Evolutionary conservation across 2,113 vertebrate genomes (phyloP), one percentile per base, ranked within the genome.

Genomic region (Dipodomys spectabilis): DNA sequence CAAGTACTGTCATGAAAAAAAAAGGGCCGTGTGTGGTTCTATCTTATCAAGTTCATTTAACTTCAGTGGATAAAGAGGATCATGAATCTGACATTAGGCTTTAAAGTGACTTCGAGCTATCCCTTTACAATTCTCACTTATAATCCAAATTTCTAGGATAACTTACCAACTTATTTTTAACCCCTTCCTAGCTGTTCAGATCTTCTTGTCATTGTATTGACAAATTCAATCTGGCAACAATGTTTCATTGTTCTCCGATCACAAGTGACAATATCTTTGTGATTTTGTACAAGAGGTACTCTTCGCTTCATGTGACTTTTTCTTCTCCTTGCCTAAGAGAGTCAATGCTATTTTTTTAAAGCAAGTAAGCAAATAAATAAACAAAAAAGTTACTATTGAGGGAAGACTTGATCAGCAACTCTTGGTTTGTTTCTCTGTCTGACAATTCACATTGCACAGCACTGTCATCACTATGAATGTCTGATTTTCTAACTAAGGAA

Each of bases 371-470:
- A 57, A 18, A 18, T 15, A 57, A 16, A 57, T 16, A 57, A 57
- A 57, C 53, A 57, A 57, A 16, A 11, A 57, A 4, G 12, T 57
- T 57, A 39, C 15, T 57, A 57, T 13, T 57, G 15, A 57, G 15
- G 53, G 53, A 57, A 57, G 12, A 57, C 53, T 57, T 57, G 12
- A 53, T 25, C 32, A 49, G 18, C 4, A 18, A 20, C 10, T 7
- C 44, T 71, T n/a, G 23, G 12, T 60, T 64, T 65, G 19, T 44
- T 0, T 64, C 60, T 84, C n/a, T 75, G 5, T 73, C 35, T 69
- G 23, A 35, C 5, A 4, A 16, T 57, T 57, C 53, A 4, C 22
- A 11, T 0, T 57, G 1, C 4, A 6, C 10, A 57, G 4, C 15
- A 11, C 6, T 49, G 28, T 73, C 72, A 82, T 27, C 10, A 3